Percentiles rank a stretch among this genome's conserved stretches.
phyloP scores from a whole-genome alignment of 1,140 invertebrate genomes.

The Potamilus streckersoni region DNA sequence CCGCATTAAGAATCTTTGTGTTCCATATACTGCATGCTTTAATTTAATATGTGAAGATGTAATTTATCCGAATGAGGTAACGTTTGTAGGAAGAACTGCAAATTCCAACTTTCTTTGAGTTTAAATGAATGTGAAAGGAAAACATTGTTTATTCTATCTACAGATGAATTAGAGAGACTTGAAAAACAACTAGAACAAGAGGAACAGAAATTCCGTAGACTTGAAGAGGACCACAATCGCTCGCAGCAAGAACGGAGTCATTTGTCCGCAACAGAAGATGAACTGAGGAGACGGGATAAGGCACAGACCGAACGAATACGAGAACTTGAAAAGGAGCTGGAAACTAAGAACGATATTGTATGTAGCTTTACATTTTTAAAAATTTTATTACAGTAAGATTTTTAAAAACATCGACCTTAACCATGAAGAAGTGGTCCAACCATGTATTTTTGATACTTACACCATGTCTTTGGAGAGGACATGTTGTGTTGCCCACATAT shows the following conservation, averaged over 20 bases:
- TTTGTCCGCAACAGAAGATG: constrained; percentile 42
- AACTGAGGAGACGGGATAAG: constrained; percentile 43
- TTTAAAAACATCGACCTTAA: too few species aligned
- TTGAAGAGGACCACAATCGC: constrained; percentile 60
- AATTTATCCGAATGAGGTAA: neutral
- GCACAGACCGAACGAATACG: constrained; percentile 42
- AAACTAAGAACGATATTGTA: constrained; percentile 63
- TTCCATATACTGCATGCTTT: too few species aligned
- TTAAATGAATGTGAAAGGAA: neutral
- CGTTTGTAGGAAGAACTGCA: neutral
- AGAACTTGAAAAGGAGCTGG: constrained; percentile 55
- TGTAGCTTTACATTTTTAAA: constrained; percentile 8
- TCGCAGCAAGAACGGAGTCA: constrained; percentile 55
- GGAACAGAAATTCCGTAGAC: constrained; percentile 41
- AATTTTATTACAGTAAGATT: too few species aligned
- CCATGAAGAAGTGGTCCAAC: too few species aligned
- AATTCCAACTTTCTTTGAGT: neutral
- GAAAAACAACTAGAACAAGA: constrained; percentile 55
- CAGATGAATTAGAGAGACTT: constrained; percentile 61
- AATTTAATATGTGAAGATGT: too few species aligned
- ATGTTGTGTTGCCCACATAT: too few species aligned
- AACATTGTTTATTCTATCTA: constrained; percentile 4
- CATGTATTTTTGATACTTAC: too few species aligned
- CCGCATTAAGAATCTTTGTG: too few species aligned
- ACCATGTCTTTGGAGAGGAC: too few species aligned